Evolutionary conservation across 1,140 invertebrate species (phyloP), one percentile per base, ranked within the genome.

Genomic region (Trinorchestia longiramus): DNA sequence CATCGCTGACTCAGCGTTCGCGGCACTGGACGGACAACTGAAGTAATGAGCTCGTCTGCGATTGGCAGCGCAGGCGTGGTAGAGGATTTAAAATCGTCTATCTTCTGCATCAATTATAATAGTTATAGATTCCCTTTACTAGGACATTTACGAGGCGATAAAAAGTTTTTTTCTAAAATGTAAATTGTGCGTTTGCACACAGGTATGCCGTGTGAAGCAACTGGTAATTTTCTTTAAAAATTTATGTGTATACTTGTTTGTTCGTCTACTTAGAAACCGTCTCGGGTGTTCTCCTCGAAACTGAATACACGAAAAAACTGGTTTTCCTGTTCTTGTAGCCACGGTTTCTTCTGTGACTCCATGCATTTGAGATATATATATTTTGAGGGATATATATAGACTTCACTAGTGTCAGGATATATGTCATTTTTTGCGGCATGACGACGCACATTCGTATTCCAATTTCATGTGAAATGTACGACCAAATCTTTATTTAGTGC

Each of bases 221-320:
- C 47, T 53, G 47, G 47, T 8, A 53, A n/a, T n/a, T n/a, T n/a
- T 53, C 19, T 53, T 53, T 53, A 19, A 53, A 53, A 53, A n/a
- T n/a, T n/a, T n/a, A 53, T 53, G 47, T 19, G 47, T 53, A 6
- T 19, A 53, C 47, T 53, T 6, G 6, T 53, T 19, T 11, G 47
- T 53, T 53, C 88, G 88, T 90, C 43, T 90, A 42, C 43, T 90
- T 90, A 87, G 41, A 4, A 17, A 4, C 88, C 41, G 42, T 90
- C 88, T 90, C 88, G 88, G 88, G 88, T 90, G n/a, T 41, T 90
- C 88, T 42, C 88, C 43, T 90, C 88, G 88, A 90, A 41, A 90
- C 43, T 90, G 88, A 90, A 36, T 41, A 41, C 88, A 15, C 15
- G 88, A 90, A 90, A 43, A 90, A 43, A 90, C 41, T 42, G 43